Conservation (phyloP, 1,140 invertebrate genomes). For the Papilio machaon region DNA sequence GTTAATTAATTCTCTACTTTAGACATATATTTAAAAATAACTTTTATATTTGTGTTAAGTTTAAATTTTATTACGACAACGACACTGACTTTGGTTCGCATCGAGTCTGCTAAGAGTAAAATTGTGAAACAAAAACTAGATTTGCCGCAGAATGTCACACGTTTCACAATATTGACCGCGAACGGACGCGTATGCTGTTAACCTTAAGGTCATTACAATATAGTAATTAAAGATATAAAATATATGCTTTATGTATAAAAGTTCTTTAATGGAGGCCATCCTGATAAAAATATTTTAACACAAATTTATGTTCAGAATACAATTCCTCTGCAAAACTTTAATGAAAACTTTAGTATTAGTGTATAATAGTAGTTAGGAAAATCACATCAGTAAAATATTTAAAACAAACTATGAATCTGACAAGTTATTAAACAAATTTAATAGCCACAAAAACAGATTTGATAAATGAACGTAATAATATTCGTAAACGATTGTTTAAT, state of each 20-base stretch:
- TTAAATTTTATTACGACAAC: neutral
- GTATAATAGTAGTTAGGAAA: neutral
- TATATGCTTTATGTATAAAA: neutral
- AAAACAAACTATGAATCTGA: no score
- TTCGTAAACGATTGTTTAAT: conserved; percentile 23
- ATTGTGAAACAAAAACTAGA: conserved; percentile 29
- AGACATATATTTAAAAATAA: no score
- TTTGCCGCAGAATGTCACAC: conserved; percentile 28
- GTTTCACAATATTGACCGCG: conserved; percentile 6
- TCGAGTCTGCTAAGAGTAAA: conserved; percentile 7
- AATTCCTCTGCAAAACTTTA: neutral
- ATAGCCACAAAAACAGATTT: neutral
- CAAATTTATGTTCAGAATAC: neutral
- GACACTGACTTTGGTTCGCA: conserved; percentile 25
- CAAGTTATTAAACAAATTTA: neutral
- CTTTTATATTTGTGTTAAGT: neutral
- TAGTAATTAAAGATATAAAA: conserved; percentile 10
- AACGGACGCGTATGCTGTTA: conserved; percentile 1
- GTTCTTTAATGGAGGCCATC: neutral
- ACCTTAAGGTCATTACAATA: conserved; percentile 19
- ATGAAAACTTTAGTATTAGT: no score
- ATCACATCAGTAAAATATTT: neutral
- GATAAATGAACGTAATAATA: conserved; percentile 1
- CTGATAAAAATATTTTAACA: neutral
- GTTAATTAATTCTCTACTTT: no score